These are phyloP conservation scores for Aspidiotus rigidus DNA, from an alignment of 2,888 invertebrate species.

Conservation along the genomic window DNA sequence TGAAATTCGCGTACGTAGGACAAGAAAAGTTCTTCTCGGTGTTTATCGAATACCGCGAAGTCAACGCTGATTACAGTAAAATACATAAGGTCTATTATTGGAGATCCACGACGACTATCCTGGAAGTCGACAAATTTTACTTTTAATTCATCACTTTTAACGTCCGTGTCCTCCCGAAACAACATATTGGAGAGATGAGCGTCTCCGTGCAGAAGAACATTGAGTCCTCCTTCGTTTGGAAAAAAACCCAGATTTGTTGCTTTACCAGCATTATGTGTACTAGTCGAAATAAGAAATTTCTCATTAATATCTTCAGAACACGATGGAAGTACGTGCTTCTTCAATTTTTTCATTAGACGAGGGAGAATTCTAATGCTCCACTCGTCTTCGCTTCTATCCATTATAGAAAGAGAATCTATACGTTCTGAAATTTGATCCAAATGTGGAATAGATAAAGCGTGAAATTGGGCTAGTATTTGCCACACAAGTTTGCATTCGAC, in stretches of 20 bases:
- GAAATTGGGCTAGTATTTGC: not conserved
- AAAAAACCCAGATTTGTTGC: no score
- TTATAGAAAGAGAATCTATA: no score
- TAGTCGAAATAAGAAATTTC: no score
- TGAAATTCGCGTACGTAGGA: not conserved
- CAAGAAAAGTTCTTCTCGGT: not conserved
- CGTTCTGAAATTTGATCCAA: no score
- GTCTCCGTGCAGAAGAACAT: conserved; percentile 5
- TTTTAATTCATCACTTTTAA: not conserved
- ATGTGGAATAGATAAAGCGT: not conserved
- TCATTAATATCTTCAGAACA: no score
- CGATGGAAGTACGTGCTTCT: no score
- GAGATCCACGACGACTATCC: not conserved
- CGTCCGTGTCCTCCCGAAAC: not conserved
- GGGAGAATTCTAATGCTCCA: no score
- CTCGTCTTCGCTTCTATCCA: no score
- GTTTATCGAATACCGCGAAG: not conserved
- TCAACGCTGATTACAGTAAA: not conserved
- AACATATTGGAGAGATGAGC: not conserved
- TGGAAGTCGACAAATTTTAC: conserved; percentile 6
- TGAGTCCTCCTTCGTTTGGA: not conserved
- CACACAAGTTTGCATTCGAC: not conserved
- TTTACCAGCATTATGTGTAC: no score
- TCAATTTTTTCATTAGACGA: no score
- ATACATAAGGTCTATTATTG: not conserved